Conservation (phyloP, 2,888 invertebrate genomes). For the Frankliniella intonsa region DNA sequence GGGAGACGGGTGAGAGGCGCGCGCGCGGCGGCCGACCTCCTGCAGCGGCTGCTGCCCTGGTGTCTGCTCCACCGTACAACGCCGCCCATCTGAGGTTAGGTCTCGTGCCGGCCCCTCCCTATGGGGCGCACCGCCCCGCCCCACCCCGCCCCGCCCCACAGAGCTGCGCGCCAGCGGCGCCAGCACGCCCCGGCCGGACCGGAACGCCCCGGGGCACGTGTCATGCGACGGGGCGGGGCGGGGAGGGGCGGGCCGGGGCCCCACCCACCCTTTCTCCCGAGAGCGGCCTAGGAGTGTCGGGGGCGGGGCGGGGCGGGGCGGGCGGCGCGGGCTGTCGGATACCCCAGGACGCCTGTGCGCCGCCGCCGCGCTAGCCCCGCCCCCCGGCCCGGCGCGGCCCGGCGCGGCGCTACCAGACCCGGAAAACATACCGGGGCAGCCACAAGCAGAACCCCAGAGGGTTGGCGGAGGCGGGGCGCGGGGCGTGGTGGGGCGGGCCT, state of each 20-base stretch:
- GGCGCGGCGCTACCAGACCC: background rate
- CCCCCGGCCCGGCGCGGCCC: background rate
- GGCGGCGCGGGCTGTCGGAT: background rate
- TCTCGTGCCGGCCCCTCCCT: background rate
- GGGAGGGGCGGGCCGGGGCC: background rate
- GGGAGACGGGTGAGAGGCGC: background rate
- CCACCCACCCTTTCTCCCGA: background rate
- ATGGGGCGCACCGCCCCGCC: background rate
- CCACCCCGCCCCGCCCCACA: background rate
- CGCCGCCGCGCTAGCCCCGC: background rate
- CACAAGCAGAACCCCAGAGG: too few relatives aligned
- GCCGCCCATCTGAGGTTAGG: slow-evolving; percentile 25
- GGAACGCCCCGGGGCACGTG: background rate
- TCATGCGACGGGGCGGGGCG: background rate
- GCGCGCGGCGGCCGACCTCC: background rate
- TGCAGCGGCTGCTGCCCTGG: background rate
- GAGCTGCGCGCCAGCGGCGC: background rate
- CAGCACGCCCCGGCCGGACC: background rate
- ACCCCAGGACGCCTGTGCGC: background rate
- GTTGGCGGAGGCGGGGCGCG: too few relatives aligned
- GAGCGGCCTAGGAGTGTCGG: too few relatives aligned
- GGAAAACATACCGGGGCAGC: background rate
- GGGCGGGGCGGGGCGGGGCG: background rate
- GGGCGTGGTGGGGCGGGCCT: too few relatives aligned
- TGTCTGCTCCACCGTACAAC: background rate